These are phyloP conservation scores for Apantesis nais DNA, from an alignment of 2,888 invertebrate genomes.

Conservation along the genomic window DNA sequence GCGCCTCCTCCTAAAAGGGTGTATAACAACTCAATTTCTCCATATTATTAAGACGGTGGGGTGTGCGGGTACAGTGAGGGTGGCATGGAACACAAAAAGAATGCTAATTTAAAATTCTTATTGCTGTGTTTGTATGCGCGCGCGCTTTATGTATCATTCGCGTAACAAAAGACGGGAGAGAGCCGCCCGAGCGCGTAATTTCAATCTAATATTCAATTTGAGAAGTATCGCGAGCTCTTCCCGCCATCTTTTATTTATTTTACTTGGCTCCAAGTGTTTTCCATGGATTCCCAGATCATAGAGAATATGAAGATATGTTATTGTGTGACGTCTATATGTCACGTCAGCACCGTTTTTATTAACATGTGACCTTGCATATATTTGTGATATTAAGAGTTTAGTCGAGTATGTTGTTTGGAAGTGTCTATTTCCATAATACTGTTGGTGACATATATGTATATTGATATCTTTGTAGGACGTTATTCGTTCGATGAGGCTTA, in stretches of 20 bases:
- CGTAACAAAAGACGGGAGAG: constrained; percentile 80
- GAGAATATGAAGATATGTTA: constrained; percentile 48
- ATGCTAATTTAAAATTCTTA: constrained; percentile 86
- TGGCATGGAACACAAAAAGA: constrained; percentile 81
- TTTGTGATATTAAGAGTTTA: constrained; percentile 9
- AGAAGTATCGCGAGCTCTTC: constrained; percentile 75
- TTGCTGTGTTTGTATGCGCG: constrained; percentile 83
- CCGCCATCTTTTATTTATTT: constrained; percentile 79
- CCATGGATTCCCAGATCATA: constrained; percentile 65
- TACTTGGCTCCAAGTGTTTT: constrained; percentile 68
- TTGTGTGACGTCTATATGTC: constrained; percentile 47
- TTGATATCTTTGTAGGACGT: constrained; percentile 32
- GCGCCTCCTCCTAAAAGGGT: constrained; percentile 81
- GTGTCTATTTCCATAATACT: constrained; percentile 17
- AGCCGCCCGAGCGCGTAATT: constrained; percentile 82
- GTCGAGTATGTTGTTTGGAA: constrained; percentile 12
- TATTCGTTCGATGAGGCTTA: constrained; percentile 36
- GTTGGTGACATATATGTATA: constrained; percentile 19
- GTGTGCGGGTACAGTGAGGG: constrained; percentile 72
- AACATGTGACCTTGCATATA: neutral
- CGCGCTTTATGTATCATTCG: constrained; percentile 82
- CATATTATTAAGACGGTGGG: constrained; percentile 83
- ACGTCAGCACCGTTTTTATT: constrained; percentile 22
- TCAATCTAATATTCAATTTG: constrained; percentile 85
- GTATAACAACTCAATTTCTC: constrained; percentile 85